Evolutionary conservation across 64 coral and sea anemone genomes (phyloP).

Genomic region (Astreopora myriophthalma): DNA sequence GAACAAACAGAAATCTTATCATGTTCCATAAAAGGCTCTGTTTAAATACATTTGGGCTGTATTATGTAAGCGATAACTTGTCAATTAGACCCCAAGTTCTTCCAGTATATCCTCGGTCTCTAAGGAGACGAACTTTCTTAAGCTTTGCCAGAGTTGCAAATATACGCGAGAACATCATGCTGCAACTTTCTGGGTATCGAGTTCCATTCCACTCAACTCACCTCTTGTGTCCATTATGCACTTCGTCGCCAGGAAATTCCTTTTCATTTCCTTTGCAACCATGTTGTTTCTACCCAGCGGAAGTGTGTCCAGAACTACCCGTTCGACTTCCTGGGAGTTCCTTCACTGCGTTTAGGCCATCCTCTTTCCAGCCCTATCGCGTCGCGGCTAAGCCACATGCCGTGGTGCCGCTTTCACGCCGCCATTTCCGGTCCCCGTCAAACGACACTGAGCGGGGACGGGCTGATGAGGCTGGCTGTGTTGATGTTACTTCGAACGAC

Average conservation of each 20-base stretch:
- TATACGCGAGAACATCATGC: not conserved
- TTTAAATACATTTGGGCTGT: constrained; percentile 11
- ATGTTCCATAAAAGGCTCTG: constrained; percentile 34
- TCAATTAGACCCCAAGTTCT: constrained; percentile 2
- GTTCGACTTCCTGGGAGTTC: not conserved
- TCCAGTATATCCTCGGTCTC: not conserved
- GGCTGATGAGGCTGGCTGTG: not conserved
- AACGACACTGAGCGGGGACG: not conserved
- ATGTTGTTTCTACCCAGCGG: not conserved
- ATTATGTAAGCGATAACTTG: constrained; percentile 49
- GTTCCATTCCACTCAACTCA: not conserved
- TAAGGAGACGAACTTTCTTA: not conserved
- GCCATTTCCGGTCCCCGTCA: not conserved
- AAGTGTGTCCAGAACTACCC: not conserved
- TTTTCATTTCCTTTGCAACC: not conserved
- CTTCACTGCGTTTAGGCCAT: not conserved
- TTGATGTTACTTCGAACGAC: not conserved
- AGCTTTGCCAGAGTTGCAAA: not conserved
- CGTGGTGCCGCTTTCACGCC: not conserved
- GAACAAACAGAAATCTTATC: constrained; percentile 3
- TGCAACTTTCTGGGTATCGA: not conserved
- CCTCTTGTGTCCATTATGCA: not conserved
- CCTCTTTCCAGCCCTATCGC: not conserved
- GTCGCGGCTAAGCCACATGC: not conserved
- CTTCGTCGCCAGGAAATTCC: not conserved